Evolutionary conservation across 2,113 vertebrate genomes (phyloP), one percentile per base, ranked within the genome.

Genomic region (Gobiocypris rarus): DNA sequence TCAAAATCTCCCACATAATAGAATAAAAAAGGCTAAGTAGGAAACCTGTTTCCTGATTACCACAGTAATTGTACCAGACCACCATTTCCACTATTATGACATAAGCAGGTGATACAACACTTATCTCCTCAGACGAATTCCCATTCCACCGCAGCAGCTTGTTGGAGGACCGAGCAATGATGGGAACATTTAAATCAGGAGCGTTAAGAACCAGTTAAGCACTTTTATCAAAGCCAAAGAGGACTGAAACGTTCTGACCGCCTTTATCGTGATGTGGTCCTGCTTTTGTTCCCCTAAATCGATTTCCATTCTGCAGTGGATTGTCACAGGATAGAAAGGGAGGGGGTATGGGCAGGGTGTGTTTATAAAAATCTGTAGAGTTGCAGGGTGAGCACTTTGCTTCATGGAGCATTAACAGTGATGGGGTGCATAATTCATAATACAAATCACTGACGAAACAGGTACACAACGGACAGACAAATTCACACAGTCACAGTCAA

Each of bases 381-480:
- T 85, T 92, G 90, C 89, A 90, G 89, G 90, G 86, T 89, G 90
- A 84, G 90, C 91, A 91, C 84, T 92, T 93, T 91, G 76, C 61
- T n/a, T 69, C 15, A 86, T 22, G 84, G 58, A 26, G 59, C 77
- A 58, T 75, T 45, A 81, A 78, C 79, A 58, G 84, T 48, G 69
- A 79, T 67, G 67, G 26, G 31, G 58, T 85, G 59, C 76, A 85
- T 82, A 76, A 81, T 81, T 71, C 41, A 81, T 13, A 34, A 63
- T 19, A 50, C 54, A 50, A 11, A 75, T 1, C 14, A 24, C 41
- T 54, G 58, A 26, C 1, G 11, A 85, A 19, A 79, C 28, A 1
- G 2, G 0, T 3, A 75, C 13, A 34, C 48, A 75, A n/a, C 34
- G 2, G 34, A 34, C 17, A 43, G 19, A 15, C 71, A 28, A 15